Evolutionary conservation across 1,140 invertebrate genomes (phyloP).

Genomic region (Drosophila trapezifrons): DNA sequence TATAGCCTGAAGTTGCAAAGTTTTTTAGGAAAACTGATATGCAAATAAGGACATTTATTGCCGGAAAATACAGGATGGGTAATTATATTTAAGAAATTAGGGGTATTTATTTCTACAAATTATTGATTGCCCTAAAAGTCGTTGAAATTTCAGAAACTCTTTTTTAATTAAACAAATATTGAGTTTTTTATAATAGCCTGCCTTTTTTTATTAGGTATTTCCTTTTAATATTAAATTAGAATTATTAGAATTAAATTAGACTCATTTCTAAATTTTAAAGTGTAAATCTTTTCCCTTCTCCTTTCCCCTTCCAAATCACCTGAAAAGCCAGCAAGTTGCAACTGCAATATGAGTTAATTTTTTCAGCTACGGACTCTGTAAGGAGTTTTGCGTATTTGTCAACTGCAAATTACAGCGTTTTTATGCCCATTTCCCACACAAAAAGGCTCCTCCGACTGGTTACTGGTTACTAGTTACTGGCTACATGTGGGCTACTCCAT

Average conservation of each 20-base stretch:
- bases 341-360: slow-evolving; percentile 80
- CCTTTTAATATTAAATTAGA: too few relatives aligned
- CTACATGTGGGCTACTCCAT: slow-evolving; percentile 30
- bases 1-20: too few relatives aligned
- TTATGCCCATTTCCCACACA: slow-evolving; percentile 71
- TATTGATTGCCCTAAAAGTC: too few relatives aligned
- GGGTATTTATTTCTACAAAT: too few relatives aligned
- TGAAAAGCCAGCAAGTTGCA: slow-evolving; percentile 21
- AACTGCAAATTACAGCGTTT: slow-evolving; percentile 80
- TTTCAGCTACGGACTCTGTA: slow-evolving; percentile 40
- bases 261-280: neutral
- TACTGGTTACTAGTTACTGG: slow-evolving; percentile 1
- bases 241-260: too few relatives aligned
- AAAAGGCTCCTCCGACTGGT: slow-evolving; percentile 29
- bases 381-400: slow-evolving; percentile 77
- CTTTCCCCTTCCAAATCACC: neutral
- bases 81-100: too few relatives aligned
- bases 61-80: neutral
- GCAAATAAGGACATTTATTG: too few relatives aligned
- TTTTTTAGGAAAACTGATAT: neutral
- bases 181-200: neutral
- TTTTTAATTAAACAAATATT: neutral
- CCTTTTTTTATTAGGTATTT: fast-evolving
- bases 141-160: too few relatives aligned
- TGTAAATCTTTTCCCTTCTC: neutral